phyloP scores from a whole-genome alignment of 2,888 invertebrate genomes.

The Aphidius colemani region DNA sequence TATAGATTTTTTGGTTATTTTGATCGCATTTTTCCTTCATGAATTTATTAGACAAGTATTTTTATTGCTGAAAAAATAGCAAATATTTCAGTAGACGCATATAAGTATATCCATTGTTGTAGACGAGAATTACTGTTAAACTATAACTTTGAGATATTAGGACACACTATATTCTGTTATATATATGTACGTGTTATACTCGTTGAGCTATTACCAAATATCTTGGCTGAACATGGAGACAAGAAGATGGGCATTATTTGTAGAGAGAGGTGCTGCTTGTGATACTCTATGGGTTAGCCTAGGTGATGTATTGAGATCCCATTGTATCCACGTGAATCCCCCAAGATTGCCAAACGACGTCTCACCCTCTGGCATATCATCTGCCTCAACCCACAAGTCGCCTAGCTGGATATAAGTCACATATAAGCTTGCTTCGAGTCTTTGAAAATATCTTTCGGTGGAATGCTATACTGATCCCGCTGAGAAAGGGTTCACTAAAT shows the following conservation, averaged over 20 bases:
- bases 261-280: constrained; percentile 27
- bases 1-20: too few species aligned
- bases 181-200: constrained; percentile 40
- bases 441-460: constrained; percentile 14
- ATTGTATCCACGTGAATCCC: constrained; percentile 60
- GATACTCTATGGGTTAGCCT: constrained; percentile 48
- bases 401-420: constrained; percentile 14
- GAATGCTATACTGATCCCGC: constrained; percentile 12
- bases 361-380: constrained; percentile 35
- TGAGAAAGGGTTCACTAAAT: constrained; percentile 21
- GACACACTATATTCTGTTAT: too few species aligned
- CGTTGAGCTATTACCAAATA: constrained; percentile 59
- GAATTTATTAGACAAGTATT: too few species aligned
- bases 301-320: constrained; percentile 62
- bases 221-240: constrained; percentile 30
- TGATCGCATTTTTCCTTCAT: too few species aligned
- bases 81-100: constrained; percentile 14
- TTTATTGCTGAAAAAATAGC: constrained; percentile 4
- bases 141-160: constrained; percentile 52
- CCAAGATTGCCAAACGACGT: constrained; percentile 60
- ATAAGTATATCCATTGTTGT: too few species aligned
- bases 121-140: constrained; percentile 44
- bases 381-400: not conserved
- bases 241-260: constrained; percentile 28
- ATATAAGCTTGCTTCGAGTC: constrained; percentile 14